These are phyloP conservation scores for Aplysina aerophoba DNA, from an alignment of 37 sponge, comb jelly and placozoan species.

Conservation along the genomic window DNA sequence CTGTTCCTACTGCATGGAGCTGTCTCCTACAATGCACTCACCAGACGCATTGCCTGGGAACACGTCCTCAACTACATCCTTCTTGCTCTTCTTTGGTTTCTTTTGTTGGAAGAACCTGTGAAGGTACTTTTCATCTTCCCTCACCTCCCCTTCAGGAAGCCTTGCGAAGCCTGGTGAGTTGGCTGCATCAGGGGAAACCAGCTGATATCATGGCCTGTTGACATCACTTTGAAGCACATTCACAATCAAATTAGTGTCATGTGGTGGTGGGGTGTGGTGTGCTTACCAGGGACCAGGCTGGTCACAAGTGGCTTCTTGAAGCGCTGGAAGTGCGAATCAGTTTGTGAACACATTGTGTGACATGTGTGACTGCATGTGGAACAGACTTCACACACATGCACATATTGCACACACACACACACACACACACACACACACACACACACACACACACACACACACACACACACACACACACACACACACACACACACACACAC, in stretches of 20 bases:
- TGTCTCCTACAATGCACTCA: slow-evolving; percentile 39
- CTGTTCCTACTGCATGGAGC: too few species aligned
- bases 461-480: too few species aligned
- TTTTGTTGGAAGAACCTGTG: slow-evolving; percentile 65
- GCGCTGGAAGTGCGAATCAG: too few species aligned
- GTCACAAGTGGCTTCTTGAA: background rate
- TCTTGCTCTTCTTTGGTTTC: slow-evolving; percentile 14
- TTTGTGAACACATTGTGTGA: too few species aligned
- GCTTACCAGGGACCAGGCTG: background rate
- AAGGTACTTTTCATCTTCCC: slow-evolving; percentile 87
- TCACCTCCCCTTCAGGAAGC: slow-evolving; percentile 68
- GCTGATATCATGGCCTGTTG: too few species aligned
- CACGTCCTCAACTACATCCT: background rate
- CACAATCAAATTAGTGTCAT: background rate
- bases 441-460: too few species aligned
- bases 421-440: too few species aligned
- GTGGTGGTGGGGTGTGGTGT: background rate
- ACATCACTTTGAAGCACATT: too few species aligned
- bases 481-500: too few species aligned
- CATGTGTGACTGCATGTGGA: too few species aligned
- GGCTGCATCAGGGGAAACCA: slow-evolving; percentile 36
- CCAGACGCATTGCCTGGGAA: background rate
- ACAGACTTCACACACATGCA: background rate
- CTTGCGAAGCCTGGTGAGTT: slow-evolving; percentile 68
- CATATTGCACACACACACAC: background rate